Evolutionary conservation across 2,797 vertebrate species (phyloP).

Genomic region (Serranus cabrilla): DNA sequence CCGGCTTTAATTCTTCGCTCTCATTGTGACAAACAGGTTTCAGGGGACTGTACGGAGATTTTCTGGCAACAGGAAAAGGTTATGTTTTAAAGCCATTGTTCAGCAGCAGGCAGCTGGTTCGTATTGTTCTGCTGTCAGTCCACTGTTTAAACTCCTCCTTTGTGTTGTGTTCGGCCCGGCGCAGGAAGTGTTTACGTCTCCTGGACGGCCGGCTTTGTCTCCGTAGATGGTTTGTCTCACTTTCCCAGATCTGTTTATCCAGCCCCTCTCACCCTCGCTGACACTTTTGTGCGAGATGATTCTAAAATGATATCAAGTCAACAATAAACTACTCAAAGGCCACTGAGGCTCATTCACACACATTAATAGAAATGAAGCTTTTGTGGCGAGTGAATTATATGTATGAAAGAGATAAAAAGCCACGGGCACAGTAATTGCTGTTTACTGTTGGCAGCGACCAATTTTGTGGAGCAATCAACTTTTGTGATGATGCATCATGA

Average conservation of each 20-base stretch:
- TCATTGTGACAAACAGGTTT: slow-evolving; percentile 45
- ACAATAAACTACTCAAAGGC: slow-evolving; percentile 1
- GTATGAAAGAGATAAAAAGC: slow-evolving; percentile 37
- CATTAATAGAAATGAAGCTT: slow-evolving; percentile 28
- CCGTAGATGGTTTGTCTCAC: slow-evolving; percentile 10
- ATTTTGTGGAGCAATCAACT: slow-evolving; percentile 61
- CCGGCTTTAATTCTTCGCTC: slow-evolving; percentile 25
- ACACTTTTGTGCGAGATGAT: neutral
- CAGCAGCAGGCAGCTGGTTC: slow-evolving; percentile 38
- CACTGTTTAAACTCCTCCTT: slow-evolving; percentile 47
- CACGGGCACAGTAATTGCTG: slow-evolving; percentile 61
- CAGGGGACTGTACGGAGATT: slow-evolving; percentile 29
- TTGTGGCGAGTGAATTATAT: slow-evolving; percentile 42
- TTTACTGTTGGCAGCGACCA: slow-evolving; percentile 61
- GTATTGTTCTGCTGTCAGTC: slow-evolving; percentile 50
- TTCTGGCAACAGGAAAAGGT: slow-evolving; percentile 43
- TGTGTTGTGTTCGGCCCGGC: slow-evolving; percentile 24
- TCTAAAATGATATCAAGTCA: slow-evolving; percentile 15
- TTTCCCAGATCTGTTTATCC: slow-evolving; percentile 30
- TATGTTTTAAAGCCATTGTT: slow-evolving; percentile 53
- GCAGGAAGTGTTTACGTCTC: slow-evolving; percentile 56
- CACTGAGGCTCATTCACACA: slow-evolving; percentile 2
- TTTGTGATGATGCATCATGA: slow-evolving; percentile 51
- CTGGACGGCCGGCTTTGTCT: slow-evolving; percentile 48
- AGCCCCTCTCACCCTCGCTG: slow-evolving; percentile 3